Evolutionary conservation across 2,797 vertebrate species (phyloP).

Genomic region (Macropodus opercularis): DNA sequence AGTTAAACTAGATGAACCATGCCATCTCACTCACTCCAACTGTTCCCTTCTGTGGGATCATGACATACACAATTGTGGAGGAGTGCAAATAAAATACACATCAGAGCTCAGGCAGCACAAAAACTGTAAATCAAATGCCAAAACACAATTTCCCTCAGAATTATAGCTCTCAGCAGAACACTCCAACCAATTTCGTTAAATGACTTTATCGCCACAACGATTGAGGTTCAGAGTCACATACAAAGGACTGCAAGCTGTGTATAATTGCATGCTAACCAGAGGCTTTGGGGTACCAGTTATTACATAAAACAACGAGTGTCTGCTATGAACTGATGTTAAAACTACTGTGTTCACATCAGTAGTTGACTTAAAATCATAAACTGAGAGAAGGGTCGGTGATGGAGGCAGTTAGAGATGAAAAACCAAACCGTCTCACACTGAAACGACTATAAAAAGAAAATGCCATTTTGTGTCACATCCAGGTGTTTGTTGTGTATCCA

Average conservation of each 20-base stretch:
- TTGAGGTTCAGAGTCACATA: background rate
- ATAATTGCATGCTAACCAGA: slow-evolving; percentile 43
- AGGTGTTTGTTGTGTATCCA: no score
- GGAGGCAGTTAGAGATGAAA: background rate
- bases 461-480: background rate
- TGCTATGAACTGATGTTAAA: slow-evolving; percentile 28
- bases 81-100: slow-evolving; percentile 16
- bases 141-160: slow-evolving; percentile 5
- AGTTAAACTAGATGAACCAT: background rate
- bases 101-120: background rate
- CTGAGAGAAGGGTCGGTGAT: background rate
- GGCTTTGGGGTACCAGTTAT: slow-evolving; percentile 43
- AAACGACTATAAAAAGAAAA: background rate
- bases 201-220: background rate
- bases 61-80: background rate
- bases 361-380: slow-evolving; percentile 13
- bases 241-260: slow-evolving; percentile 29
- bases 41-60: background rate
- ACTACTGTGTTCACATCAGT: slow-evolving; percentile 38
- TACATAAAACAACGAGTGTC: slow-evolving; percentile 45
- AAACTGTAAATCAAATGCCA: background rate
- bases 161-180: background rate
- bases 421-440: background rate
- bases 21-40: background rate
- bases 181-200: background rate